Evolutionary conservation across 2,113 vertebrate species (phyloP).

Genomic region (Eulemur rufifrons): DNA sequence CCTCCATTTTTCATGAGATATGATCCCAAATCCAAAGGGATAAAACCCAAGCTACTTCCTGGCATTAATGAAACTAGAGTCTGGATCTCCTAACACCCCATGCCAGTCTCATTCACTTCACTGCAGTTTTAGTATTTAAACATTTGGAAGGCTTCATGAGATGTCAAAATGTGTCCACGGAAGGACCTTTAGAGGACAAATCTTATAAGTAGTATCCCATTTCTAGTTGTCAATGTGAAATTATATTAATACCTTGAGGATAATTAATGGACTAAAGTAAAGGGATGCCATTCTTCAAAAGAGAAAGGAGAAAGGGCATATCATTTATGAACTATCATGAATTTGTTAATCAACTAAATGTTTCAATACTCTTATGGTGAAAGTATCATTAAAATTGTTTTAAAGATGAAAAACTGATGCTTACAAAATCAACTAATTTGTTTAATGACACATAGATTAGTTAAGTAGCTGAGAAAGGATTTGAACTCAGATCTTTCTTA

Average conservation of each 20-base stretch:
- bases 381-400: slow-evolving; percentile 11
- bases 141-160: neutral
- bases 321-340: neutral
- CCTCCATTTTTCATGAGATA: neutral
- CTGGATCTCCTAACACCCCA: neutral
- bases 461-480: slow-evolving; percentile 28
- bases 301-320: neutral
- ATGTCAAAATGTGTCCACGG: neutral
- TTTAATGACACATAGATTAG: neutral
- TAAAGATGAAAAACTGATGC: neutral
- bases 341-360: neutral
- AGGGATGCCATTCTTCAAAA: neutral
- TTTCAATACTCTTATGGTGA: neutral
- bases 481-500: neutral
- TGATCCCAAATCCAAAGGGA: neutral
- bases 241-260: neutral
- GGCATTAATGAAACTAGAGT: neutral
- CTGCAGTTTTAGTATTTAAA: neutral
- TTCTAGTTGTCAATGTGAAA: slow-evolving; percentile 11
- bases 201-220: neutral
- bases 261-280: neutral
- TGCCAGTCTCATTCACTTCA: neutral
- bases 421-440: neutral
- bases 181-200: neutral
- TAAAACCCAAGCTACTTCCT: neutral